Evolutionary conservation across 2,888 invertebrate genomes (phyloP).

Genomic region (Napeogenes inachia): DNA sequence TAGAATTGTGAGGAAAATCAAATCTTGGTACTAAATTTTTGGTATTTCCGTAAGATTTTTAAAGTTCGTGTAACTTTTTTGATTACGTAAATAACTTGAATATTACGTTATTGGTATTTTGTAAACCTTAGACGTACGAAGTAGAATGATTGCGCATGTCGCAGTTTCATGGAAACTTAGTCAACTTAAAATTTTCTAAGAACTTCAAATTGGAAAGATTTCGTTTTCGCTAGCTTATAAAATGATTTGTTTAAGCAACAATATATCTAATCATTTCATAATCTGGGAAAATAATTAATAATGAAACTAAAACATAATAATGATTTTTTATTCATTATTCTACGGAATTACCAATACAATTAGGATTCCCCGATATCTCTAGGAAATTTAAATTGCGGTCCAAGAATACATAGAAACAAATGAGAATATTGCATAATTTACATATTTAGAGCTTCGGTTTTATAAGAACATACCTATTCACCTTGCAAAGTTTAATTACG

Average conservation of each 20-base stretch:
- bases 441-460: not conserved
- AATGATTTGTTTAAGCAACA: not conserved
- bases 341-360: not conserved
- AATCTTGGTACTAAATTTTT: no score
- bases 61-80: no score
- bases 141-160: not conserved
- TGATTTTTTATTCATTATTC: not conserved
- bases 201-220: not conserved
- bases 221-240: not conserved
- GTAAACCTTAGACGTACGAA: not conserved
- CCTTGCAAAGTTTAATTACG: constrained; percentile 4
- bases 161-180: not conserved
- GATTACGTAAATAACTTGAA: no score
- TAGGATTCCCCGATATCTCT: not conserved
- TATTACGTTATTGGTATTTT: no score
- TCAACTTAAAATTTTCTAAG: constrained; percentile 2
- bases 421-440: not conserved
- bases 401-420: no score
- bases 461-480: not conserved
- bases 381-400: no score
- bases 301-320: not conserved
- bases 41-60: no score
- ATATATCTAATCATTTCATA: no score
- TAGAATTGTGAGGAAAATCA: no score
- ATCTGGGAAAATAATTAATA: not conserved